phyloP scores from a whole-genome alignment of 2,888 invertebrate genomes.

The Scelioninae gen. 2 region DNA sequence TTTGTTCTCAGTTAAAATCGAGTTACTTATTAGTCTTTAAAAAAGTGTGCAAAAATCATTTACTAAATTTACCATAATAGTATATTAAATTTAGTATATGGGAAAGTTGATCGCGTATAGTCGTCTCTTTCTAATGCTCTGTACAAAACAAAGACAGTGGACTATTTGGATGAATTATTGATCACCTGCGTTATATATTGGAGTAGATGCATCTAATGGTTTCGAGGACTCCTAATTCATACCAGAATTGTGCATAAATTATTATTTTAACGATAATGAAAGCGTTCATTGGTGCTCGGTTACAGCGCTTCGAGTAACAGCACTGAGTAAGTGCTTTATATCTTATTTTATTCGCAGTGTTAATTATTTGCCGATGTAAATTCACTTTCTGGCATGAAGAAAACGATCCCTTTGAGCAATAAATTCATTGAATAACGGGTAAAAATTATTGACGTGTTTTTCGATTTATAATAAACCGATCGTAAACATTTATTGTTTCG shows the following conservation, averaged over 20 bases:
- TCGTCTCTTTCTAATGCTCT: too few species aligned
- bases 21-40: too few species aligned
- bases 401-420: constrained; percentile 32
- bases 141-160: constrained; percentile 9
- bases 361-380: constrained; percentile 32
- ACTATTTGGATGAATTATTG: constrained; percentile 8
- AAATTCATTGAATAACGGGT: neutral
- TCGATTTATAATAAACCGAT: too few species aligned
- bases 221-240: constrained; percentile 22
- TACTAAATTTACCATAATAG: too few species aligned
- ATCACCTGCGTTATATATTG: constrained; percentile 18
- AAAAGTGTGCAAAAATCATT: too few species aligned
- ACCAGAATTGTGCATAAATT: constrained; percentile 33
- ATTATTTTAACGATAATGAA: constrained; percentile 42
- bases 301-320: constrained; percentile 29
- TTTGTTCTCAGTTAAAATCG: too few species aligned
- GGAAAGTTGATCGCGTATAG: constrained; percentile 10
- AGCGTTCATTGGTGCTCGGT: constrained; percentile 33
- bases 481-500: too few species aligned
- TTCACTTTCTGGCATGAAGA: constrained; percentile 16
- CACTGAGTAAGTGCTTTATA: constrained; percentile 25
- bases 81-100: neutral
- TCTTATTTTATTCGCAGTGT: constrained; percentile 22
- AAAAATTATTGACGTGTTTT: neutral
- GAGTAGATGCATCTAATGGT: constrained; percentile 16